Conservation (phyloP, 2,888 invertebrate species). For the Linyphia triangularis region DNA sequence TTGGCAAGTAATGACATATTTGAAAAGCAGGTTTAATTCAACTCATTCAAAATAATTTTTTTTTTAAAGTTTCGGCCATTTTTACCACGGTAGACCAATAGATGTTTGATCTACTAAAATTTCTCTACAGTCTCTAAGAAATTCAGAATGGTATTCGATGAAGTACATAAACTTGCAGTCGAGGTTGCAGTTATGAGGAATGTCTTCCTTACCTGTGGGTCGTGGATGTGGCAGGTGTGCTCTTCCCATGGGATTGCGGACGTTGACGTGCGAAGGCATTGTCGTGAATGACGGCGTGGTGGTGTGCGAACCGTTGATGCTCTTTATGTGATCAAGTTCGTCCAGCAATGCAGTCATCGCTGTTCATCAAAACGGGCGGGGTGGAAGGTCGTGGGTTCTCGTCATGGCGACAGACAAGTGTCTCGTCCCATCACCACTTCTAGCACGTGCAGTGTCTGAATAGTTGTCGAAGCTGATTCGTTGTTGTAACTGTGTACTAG, state of each 20-base stretch:
- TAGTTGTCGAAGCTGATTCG: too few species aligned
- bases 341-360: slow-evolving; percentile 50
- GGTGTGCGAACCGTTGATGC: slow-evolving; percentile 45
- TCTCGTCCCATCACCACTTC: too few species aligned
- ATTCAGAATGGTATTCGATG: too few species aligned
- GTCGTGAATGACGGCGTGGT: slow-evolving; percentile 21
- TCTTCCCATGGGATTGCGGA: slow-evolving; percentile 61
- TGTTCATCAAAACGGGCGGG: slow-evolving; percentile 19
- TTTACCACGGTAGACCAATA: too few species aligned
- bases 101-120: too few species aligned
- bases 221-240: slow-evolving; percentile 50
- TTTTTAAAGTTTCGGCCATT: too few species aligned
- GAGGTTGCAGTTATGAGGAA: background rate
- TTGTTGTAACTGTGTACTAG: too few species aligned
- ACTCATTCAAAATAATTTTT: too few species aligned
- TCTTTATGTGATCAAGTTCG: slow-evolving; percentile 42
- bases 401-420: background rate
- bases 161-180: too few species aligned
- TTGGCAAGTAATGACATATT: too few species aligned
- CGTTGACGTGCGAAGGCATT: slow-evolving; percentile 51
- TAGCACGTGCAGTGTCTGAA: too few species aligned
- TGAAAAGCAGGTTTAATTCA: too few species aligned
- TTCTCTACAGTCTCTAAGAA: background rate
- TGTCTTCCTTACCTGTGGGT: slow-evolving; percentile 43
- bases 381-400: background rate